Evolutionary conservation across 2,113 vertebrate species (phyloP).

Genomic region (Rhadina sibilatrix): DNA sequence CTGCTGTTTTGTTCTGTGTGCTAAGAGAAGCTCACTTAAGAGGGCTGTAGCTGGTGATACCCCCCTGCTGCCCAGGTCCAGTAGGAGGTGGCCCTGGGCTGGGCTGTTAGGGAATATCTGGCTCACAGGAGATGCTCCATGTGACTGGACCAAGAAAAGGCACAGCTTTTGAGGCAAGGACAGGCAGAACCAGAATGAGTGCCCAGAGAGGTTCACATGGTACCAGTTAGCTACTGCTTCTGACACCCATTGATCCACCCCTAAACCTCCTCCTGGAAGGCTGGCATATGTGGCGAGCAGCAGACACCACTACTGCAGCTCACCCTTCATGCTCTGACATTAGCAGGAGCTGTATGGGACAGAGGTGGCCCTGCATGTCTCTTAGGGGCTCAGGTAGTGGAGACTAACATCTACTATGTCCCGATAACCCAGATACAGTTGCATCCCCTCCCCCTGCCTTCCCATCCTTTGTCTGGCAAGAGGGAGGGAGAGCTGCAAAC

Average conservation of each 20-base stretch:
- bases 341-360: not conserved
- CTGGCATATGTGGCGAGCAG: fast-evolving
- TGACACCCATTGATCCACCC: not conserved
- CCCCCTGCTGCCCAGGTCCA: not conserved
- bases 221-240: not conserved
- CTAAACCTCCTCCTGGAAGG: not conserved
- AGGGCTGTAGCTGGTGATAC: not conserved
- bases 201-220: not conserved
- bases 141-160: not conserved
- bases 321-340: not conserved
- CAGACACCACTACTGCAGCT: not conserved
- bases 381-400: not conserved
- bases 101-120: not conserved
- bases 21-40: not conserved
- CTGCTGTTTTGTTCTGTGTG: not conserved
- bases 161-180: not conserved
- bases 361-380: not conserved
- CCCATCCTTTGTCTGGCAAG: slow-evolving; percentile 41
- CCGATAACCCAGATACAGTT: slow-evolving; percentile 32
- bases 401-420: not conserved
- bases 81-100: not conserved
- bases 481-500: slow-evolving; percentile 16
- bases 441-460: slow-evolving; percentile 24
- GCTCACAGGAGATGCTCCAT: not conserved
- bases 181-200: not conserved